phyloP scores from a whole-genome alignment of 2,797 vertebrate species.

The Enteromius trimaculatus region DNA sequence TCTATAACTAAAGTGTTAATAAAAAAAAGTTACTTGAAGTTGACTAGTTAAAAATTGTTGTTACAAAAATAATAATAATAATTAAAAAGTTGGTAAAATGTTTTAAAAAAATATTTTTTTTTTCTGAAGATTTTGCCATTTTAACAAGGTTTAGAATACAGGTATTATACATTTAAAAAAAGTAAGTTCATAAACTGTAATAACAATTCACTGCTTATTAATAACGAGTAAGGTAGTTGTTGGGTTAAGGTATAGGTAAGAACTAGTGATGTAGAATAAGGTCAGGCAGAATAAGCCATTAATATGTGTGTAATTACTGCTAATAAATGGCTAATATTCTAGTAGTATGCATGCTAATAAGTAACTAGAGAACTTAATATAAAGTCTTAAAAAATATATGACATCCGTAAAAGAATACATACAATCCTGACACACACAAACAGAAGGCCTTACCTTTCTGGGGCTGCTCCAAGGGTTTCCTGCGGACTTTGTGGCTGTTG shows the following conservation, averaged over 20 bases:
- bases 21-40: neutral
- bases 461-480: constrained; percentile 78
- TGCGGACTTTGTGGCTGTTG: constrained; percentile 75
- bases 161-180: neutral
- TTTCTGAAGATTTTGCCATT: neutral
- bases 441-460: constrained; percentile 77
- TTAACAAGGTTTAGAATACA: neutral
- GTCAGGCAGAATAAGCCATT: too few species aligned
- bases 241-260: too few species aligned
- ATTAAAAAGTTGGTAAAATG: neutral
- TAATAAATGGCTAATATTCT: too few species aligned
- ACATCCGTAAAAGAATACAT: neutral
- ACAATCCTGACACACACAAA: neutral
- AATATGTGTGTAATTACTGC: too few species aligned
- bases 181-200: neutral
- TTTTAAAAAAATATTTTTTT: neutral
- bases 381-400: too few species aligned
- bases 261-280: too few species aligned
- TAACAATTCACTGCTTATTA: too few species aligned
- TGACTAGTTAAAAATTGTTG: neutral
- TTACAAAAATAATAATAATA: too few species aligned
- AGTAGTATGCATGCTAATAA: too few species aligned
- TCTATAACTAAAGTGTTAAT: neutral
- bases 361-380: too few species aligned
- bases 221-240: too few species aligned